A percentile compares a stretch with the other conserved stretches of the same genome.
Evolutionary conservation across 2,113 vertebrate species (phyloP).

Genomic region (Neomonachus schauinslandi): DNA sequence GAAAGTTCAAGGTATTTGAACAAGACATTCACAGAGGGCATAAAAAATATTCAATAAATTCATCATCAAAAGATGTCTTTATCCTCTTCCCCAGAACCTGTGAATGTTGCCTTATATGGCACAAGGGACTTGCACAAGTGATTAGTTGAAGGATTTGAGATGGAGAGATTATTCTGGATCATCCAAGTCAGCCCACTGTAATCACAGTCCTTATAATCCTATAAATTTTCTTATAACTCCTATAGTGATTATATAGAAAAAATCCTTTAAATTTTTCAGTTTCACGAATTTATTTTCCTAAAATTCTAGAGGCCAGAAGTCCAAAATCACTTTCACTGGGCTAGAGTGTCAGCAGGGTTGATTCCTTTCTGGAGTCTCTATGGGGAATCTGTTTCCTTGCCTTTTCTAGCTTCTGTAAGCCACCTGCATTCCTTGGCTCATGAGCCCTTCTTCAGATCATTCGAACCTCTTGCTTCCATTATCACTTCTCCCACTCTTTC

Average conservation of each 20-base stretch:
- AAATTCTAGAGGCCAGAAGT: not conserved
- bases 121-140: not conserved
- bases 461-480: not conserved
- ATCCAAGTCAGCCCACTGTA: not conserved
- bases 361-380: not conserved
- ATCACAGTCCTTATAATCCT: not conserved
- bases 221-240: not conserved
- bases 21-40: not conserved
- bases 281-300: not conserved
- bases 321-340: not conserved
- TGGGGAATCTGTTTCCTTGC: not conserved
- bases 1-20: not conserved
- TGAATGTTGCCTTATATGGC: not conserved
- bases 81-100: not conserved
- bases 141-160: not conserved
- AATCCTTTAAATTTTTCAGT: not conserved
- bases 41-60: not conserved
- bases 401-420: not conserved
- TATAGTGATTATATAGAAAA: not conserved
- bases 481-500: not conserved
- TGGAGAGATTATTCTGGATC: not conserved
- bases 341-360: not conserved
- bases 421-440: too few relatives aligned
- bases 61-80: too few relatives aligned
- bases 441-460: not conserved